Evolutionary conservation across 2,888 invertebrate species (phyloP), one percentile per base, ranked within the genome.

Genomic region (Drosophila limbata): DNA sequence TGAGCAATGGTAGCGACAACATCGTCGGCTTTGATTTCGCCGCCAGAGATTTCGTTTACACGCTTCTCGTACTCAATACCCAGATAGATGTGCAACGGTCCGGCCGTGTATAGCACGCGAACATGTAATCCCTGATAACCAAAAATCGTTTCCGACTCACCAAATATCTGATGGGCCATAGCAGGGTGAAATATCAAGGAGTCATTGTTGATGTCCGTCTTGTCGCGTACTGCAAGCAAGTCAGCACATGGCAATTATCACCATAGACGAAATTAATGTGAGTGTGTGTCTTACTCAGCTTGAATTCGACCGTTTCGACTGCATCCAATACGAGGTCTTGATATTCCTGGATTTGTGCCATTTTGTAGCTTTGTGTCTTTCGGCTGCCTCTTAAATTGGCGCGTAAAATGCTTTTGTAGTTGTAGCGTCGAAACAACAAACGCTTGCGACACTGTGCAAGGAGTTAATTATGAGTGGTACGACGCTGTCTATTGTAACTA

Each of bases 101-200:
- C 96, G 59, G 98, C 97, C 69, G 95, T 95, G 91, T 97, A 98
- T 90, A 95, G 96, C 3, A 98, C 92, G 73, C 95, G 94, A 3
- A 98, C 95, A 67, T 94, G 94, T 37, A 99, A 93, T 88, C 97
- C 96, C 89, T 96, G 95, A 91, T 98, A 99, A 3, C 99, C 99
- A 93, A 98, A 98, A 91, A 99, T 98, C 71, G 95, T 96, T 93
- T 99, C 99, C 87, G 95, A 95, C 79, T 97, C 96, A 5, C 97
- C 98, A 92, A 98, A 98, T 64, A 98, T 95, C 93, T 98, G 98
- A 93, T 98, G 97, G 56, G 97, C 96, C 96, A 98, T 97, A 62
- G 95, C 95, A 0, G 98, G 97, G 39, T 94, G 93, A 90, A 98
- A 98, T 37, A 93, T 93, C 9, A 93, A 92, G 1, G 93, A 93